phyloP scores from a whole-genome alignment of 2,888 invertebrate species.

The Cabera pusaria region DNA sequence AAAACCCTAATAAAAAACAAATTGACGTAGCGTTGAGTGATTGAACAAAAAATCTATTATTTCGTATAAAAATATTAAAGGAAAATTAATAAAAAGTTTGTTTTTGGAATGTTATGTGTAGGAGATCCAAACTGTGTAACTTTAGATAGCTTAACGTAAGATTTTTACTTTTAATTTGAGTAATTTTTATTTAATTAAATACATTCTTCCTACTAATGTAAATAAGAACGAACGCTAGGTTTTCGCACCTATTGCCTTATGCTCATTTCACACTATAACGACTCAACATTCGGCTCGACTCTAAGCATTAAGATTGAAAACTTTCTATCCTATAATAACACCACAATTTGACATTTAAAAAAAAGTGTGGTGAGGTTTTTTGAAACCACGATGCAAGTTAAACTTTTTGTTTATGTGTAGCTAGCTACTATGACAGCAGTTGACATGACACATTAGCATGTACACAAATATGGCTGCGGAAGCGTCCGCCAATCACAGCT shows the following conservation, averaged over 20 bases:
- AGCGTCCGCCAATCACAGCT: too few relatives aligned
- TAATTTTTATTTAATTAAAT: slow-evolving; percentile 5
- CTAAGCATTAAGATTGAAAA: too few relatives aligned
- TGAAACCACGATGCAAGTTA: too few relatives aligned
- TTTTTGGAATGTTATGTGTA: slow-evolving; percentile 20
- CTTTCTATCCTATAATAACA: too few relatives aligned
- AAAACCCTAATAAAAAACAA: slow-evolving; percentile 38
- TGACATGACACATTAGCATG: too few relatives aligned
- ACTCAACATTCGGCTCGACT: too few relatives aligned
- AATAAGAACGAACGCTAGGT: slow-evolving; percentile 39
- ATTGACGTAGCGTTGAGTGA: slow-evolving; percentile 41
- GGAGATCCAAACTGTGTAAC: slow-evolving; percentile 5
- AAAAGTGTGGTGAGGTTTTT: too few relatives aligned
- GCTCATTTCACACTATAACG: too few relatives aligned
- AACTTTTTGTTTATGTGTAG: too few relatives aligned
- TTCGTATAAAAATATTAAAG: slow-evolving; percentile 14
- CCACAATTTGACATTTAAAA: too few relatives aligned
- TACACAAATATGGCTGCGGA: too few relatives aligned
- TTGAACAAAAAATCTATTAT: slow-evolving; percentile 36
- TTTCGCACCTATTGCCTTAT: slow-evolving; percentile 39
- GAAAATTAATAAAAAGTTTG: slow-evolving; percentile 13
- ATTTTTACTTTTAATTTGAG: slow-evolving; percentile 16
- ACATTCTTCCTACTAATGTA: slow-evolving; percentile 20
- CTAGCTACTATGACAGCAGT: too few relatives aligned
- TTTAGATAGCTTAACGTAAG: slow-evolving; percentile 9